Evolutionary conservation across 2,797 vertebrate genomes (phyloP).

Genomic region (Lycodopsis pacificus): DNA sequence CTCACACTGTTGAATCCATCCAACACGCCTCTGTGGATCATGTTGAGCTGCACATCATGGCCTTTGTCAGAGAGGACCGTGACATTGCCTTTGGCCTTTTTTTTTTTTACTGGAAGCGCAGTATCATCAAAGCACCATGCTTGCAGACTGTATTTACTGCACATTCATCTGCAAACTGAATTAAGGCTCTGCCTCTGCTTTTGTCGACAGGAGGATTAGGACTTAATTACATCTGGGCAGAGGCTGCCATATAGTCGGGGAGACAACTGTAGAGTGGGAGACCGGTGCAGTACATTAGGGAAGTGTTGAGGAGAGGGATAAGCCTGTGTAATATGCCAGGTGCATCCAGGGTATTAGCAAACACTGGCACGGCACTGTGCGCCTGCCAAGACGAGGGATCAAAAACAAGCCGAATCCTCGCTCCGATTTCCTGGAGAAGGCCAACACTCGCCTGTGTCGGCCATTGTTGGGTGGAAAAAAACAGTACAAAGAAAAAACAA

Average conservation of each 20-base stretch:
- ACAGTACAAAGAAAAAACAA: not conserved
- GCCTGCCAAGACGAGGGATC: slow-evolving; percentile 70
- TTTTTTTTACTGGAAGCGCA: slow-evolving; percentile 27
- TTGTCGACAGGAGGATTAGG: slow-evolving; percentile 73
- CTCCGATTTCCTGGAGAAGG: slow-evolving; percentile 59
- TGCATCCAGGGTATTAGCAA: slow-evolving; percentile 70
- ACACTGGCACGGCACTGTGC: slow-evolving; percentile 62
- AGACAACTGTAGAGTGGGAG: slow-evolving; percentile 48
- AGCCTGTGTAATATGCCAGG: slow-evolving; percentile 78
- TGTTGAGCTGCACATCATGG: slow-evolving; percentile 5
- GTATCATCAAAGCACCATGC: slow-evolving; percentile 40
- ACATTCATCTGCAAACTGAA: slow-evolving; percentile 56
- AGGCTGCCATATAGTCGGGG: slow-evolving; percentile 47
- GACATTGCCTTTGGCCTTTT: slow-evolving; percentile 51
- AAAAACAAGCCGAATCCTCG: slow-evolving; percentile 54
- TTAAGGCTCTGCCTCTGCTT: slow-evolving; percentile 50
- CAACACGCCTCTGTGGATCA: slow-evolving; percentile 23
- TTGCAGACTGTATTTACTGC: slow-evolving; percentile 45
- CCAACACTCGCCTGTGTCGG: slow-evolving; percentile 31
- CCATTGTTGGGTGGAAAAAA: slow-evolving; percentile 30
- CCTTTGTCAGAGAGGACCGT: slow-evolving; percentile 29
- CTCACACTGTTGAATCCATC: slow-evolving; percentile 32
- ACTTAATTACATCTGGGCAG: slow-evolving; percentile 69
- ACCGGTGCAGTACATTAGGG: slow-evolving; percentile 58
- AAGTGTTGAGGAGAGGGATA: slow-evolving; percentile 75